Evolutionary conservation across 2,797 vertebrate genomes (phyloP).

Genomic region (Sebastes jordani): DNA sequence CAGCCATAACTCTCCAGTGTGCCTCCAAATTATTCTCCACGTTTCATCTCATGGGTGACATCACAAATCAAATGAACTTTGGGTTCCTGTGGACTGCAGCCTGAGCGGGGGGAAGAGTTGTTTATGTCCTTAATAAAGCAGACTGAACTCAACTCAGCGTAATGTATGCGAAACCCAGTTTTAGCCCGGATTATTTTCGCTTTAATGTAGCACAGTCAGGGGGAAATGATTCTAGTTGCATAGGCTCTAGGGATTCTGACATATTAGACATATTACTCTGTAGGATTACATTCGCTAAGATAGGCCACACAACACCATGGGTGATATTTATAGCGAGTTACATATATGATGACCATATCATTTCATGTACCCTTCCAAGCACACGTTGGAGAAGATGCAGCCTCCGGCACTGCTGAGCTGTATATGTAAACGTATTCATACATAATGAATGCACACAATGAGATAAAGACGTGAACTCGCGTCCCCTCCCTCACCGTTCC

Average conservation of each 20-base stretch:
- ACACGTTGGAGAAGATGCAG: neutral
- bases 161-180: constrained; percentile 32
- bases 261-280: constrained; percentile 29
- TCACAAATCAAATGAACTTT: constrained; percentile 21
- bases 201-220: constrained; percentile 24
- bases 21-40: constrained; percentile 4
- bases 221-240: constrained; percentile 1
- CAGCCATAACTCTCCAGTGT: neutral
- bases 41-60: constrained; percentile 37
- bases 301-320: constrained; percentile 11
- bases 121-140: constrained; percentile 54
- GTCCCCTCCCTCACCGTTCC: neutral
- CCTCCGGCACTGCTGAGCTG: neutral
- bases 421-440: constrained; percentile 15
- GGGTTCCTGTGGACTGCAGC: neutral
- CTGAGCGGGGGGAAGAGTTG: neutral
- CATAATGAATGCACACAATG: constrained; percentile 24
- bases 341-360: neutral
- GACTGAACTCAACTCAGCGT: neutral
- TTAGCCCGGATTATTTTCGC: constrained; percentile 49
- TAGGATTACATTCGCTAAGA: constrained; percentile 29
- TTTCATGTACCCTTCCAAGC: neutral
- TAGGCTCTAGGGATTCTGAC: constrained; percentile 17
- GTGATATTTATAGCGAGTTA: constrained; percentile 24
- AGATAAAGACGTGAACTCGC: neutral